Base-by-base conservation (phyloP, 2,113 vertebrate species). In the Callocephalon fimbriatum region DNA sequence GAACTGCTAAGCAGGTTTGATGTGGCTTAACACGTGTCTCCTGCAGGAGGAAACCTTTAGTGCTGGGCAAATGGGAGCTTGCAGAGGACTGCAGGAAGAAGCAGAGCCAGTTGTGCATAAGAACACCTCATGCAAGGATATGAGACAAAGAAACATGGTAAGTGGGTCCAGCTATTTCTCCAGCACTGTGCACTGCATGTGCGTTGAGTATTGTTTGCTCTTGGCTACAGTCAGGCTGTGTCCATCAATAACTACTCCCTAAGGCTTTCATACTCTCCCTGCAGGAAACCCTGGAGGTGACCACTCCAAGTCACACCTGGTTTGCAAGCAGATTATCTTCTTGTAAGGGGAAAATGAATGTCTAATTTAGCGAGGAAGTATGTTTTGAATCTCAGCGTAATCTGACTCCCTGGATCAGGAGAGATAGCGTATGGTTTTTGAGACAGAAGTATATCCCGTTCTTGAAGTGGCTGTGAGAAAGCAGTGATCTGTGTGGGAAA, bases 401-500 rank as follows among this genome's bases (percentile, higher is more conserved):
- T 38, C 48, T 82, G 86, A 96, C 48, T 50, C 70, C 48, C 51
- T 40, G 81, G 75, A 85, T 92, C 78, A 50, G 70, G 29, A 67
- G 87, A 97, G 93, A 95, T 77, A 91, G 89, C 4, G 61, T 63
- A 66, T 13, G 77, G 74, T 9, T 81, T 91, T 62, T 88, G 81
- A 87, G 88, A 66, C 25, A 90, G 89, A 93, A 90, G 93, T 77
- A 22, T 32, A 82, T 66, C 63, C 71, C 7, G 0, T 63, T 86
- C 71, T 86, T 94, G 84, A 86, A 90, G 89, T 32, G 87, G 77
- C 58, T 88, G 81, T 89, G 91, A 71, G 76, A 95, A 95, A 75
- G 77, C 83, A 81, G 82, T 25, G 1, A 96, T 94, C 95, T 88
- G 66, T 97, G 76, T 94, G 94, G 94, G 96, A 97, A 96, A 96